phyloP scores from a whole-genome alignment of 2,113 vertebrate genomes.

The Phalacrocorax carbo region DNA sequence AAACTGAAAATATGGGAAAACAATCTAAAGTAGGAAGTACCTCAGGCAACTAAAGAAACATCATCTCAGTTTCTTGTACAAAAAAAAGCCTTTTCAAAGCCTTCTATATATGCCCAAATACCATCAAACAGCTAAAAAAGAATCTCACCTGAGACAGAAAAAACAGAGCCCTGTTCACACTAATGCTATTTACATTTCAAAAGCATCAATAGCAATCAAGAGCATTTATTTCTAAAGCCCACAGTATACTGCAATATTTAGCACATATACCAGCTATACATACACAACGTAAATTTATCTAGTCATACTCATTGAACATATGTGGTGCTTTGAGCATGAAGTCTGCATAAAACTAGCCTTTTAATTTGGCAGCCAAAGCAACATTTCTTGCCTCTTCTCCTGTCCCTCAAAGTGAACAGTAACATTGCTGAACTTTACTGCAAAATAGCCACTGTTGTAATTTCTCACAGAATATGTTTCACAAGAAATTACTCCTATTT shows the following conservation, averaged over 20 bases:
- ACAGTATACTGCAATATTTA: not conserved
- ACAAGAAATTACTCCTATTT: not conserved
- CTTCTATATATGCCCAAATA: not conserved
- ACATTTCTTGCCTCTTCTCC: not conserved
- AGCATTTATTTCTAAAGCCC: not conserved
- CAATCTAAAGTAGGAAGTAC: not conserved
- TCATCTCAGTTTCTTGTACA: not conserved
- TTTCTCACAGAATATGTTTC: not conserved
- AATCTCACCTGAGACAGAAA: not conserved
- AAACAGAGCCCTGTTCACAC: not conserved
- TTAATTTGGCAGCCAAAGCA: not conserved
- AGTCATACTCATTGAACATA: not conserved
- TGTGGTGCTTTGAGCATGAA: not conserved
- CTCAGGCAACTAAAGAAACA: not conserved
- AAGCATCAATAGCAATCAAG: not conserved
- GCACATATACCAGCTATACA: not conserved
- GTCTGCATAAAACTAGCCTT: not conserved
- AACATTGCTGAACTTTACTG: not conserved
- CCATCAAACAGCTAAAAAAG: not conserved
- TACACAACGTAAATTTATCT: not conserved
- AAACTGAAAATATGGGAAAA: not conserved
- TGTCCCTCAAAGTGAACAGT: not conserved
- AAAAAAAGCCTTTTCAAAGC: not conserved
- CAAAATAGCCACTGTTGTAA: not conserved
- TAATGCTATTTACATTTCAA: not conserved